These are phyloP conservation scores for Amia ocellicauda DNA, from an alignment of 2,113 vertebrate genomes.

Conservation along the genomic window DNA sequence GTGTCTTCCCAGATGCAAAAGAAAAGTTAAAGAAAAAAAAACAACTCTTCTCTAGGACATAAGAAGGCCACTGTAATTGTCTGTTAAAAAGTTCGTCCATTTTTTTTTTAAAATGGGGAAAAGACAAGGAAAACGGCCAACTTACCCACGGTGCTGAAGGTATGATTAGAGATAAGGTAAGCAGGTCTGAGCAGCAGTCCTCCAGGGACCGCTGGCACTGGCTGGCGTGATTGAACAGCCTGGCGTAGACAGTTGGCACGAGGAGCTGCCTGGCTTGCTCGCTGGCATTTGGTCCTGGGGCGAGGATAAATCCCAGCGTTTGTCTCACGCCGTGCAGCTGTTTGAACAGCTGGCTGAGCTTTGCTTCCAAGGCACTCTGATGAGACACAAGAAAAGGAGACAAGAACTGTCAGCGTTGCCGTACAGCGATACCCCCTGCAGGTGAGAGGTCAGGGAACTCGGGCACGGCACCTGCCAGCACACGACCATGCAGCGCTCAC, in stretches of 20 bases:
- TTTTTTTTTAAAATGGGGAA: background rate
- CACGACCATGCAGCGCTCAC: background rate
- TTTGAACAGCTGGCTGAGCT: slow-evolving; percentile 53
- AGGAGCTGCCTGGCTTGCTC: slow-evolving; percentile 30
- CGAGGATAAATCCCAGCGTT: slow-evolving; percentile 46
- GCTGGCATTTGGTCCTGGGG: slow-evolving; percentile 37
- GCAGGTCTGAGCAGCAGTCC: slow-evolving; percentile 48
- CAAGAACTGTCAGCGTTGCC: slow-evolving; percentile 10
- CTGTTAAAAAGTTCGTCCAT: too few relatives aligned
- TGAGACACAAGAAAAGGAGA: slow-evolving; percentile 29
- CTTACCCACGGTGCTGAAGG: slow-evolving; percentile 51
- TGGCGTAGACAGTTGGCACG: slow-evolving; percentile 32
- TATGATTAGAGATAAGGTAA: slow-evolving; percentile 54
- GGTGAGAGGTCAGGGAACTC: background rate
- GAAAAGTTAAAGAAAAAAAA: too few relatives aligned
- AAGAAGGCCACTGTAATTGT: background rate
- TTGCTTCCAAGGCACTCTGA: slow-evolving; percentile 51
- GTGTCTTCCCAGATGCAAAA: too few relatives aligned
- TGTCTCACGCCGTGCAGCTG: slow-evolving; percentile 59
- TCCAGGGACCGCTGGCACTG: slow-evolving; percentile 41
- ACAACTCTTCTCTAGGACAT: background rate
- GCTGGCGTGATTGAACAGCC: slow-evolving; percentile 41
- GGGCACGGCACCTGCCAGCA: background rate
- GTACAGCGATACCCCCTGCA: background rate
- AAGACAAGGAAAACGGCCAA: slow-evolving; percentile 12